These are phyloP conservation scores for Eupithecia tripunctaria DNA, from an alignment of 2,888 invertebrate species.

Conservation along the genomic window DNA sequence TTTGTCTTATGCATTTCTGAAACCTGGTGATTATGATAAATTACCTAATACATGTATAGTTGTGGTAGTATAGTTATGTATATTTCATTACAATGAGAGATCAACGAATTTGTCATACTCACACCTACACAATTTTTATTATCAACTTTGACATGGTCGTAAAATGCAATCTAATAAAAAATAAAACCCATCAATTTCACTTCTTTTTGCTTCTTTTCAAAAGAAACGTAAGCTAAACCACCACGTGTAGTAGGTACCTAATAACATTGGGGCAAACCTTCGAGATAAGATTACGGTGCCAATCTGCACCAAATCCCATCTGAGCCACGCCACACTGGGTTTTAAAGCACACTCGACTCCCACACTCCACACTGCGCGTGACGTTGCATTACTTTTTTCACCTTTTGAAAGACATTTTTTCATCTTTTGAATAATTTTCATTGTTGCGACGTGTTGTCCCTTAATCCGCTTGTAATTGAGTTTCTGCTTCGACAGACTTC, in stretches of 20 bases:
- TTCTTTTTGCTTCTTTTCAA: constrained; percentile 6
- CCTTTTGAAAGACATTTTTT: constrained; percentile 38
- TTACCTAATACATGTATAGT: neutral
- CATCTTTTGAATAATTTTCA: constrained; percentile 59
- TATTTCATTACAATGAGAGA: neutral
- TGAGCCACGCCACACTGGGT: constrained; percentile 80
- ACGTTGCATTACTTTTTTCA: constrained; percentile 63
- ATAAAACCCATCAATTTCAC: neutral
- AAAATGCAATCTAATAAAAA: neutral
- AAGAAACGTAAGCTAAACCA: constrained; percentile 1
- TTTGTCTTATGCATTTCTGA: neutral
- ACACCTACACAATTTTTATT: neutral
- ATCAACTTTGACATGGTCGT: neutral
- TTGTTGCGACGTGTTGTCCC: constrained; percentile 66
- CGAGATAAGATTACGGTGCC: constrained; percentile 74
- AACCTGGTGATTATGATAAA: neutral
- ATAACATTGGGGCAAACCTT: constrained; percentile 53
- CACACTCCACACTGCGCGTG: constrained; percentile 72
- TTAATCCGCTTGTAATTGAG: constrained; percentile 73
- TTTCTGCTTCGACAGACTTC: constrained; percentile 53
- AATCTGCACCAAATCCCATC: constrained; percentile 79
- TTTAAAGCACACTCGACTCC: constrained; percentile 74
- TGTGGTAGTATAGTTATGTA: neutral
- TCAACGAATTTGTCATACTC: neutral
- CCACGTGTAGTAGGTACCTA: constrained; percentile 66